Evolutionary conservation across 2,888 invertebrate species (phyloP).

Genomic region (Labia minor): DNA sequence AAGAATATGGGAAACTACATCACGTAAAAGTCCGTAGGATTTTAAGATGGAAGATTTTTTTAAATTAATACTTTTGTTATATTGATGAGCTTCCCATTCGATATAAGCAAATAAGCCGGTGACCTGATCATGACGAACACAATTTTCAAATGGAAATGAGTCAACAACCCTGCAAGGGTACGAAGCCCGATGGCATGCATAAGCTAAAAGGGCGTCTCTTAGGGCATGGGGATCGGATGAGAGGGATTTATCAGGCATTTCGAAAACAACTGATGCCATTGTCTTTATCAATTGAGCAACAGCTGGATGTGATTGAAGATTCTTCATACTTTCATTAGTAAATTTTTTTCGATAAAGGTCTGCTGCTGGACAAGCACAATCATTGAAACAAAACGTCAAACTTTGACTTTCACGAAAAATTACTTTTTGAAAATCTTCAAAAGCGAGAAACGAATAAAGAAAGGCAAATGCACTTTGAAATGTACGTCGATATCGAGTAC

Average conservation of each 20-base stretch:
- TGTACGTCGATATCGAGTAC: constrained; percentile 78
- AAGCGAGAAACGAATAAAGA: constrained; percentile 57
- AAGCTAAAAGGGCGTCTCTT: constrained; percentile 70
- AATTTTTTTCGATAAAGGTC: constrained; percentile 44
- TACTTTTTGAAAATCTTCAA: constrained; percentile 44
- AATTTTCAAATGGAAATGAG: constrained; percentile 28
- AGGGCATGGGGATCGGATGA: constrained; percentile 57
- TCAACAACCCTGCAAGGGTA: constrained; percentile 58
- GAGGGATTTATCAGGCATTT: constrained; percentile 49
- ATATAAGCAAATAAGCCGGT: constrained; percentile 69
- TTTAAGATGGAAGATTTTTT: constrained; percentile 56
- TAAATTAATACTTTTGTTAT: constrained; percentile 50
- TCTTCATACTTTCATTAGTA: constrained; percentile 46
- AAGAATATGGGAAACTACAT: constrained; percentile 70
- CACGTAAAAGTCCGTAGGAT: constrained; percentile 72
- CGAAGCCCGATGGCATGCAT: constrained; percentile 72
- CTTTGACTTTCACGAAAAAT: constrained; percentile 65
- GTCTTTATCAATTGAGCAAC: constrained; percentile 58
- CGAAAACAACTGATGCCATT: constrained; percentile 53
- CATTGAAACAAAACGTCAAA: constrained; percentile 72
- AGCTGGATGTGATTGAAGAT: constrained; percentile 62
- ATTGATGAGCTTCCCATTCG: constrained; percentile 63
- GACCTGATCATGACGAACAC: constrained; percentile 35
- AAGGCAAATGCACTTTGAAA: constrained; percentile 81
- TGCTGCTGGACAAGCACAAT: constrained; percentile 67